Conservation (phyloP, 1,140 invertebrate species). For the Zaprionus ghesquierei region DNA sequence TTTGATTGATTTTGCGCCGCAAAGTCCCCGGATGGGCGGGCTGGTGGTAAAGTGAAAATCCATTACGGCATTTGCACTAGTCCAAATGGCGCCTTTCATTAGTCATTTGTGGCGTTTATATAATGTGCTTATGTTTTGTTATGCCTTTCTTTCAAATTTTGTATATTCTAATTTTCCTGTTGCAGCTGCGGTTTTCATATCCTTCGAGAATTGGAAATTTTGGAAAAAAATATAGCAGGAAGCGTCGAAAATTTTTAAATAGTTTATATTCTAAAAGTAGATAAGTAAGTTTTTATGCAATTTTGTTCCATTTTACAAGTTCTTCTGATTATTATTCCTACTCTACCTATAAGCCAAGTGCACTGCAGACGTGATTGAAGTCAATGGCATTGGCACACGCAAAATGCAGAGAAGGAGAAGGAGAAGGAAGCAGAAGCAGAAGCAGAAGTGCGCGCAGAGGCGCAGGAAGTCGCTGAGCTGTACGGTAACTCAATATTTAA, state of each 20-base stretch:
- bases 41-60: not conserved
- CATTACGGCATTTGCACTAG: not conserved
- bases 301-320: too few relatives aligned
- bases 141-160: not conserved
- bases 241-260: too few relatives aligned
- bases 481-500: slow-evolving; percentile 79
- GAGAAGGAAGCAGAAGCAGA: not conserved
- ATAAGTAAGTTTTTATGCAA: too few relatives aligned
- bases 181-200: too few relatives aligned
- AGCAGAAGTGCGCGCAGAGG: slow-evolving; percentile 20
- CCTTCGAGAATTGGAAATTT: too few relatives aligned
- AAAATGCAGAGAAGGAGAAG: slow-evolving; percentile 19
- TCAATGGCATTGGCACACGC: slow-evolving; percentile 58
- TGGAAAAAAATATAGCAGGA: too few relatives aligned
- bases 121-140: not conserved
- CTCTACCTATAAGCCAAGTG: too few relatives aligned
- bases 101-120: not conserved
- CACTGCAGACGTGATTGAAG: too few relatives aligned
- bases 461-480: slow-evolving; percentile 37
- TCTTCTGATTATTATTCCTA: too few relatives aligned
- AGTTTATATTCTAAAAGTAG: too few relatives aligned
- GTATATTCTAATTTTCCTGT: not conserved
- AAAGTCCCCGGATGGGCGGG: slow-evolving; percentile 14
- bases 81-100: not conserved
- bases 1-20: slow-evolving; percentile 58